Evolutionary conservation across 2,113 vertebrate species (phyloP), one percentile per base, ranked within the genome.

Genomic region (Rhinolophus sinicus): DNA sequence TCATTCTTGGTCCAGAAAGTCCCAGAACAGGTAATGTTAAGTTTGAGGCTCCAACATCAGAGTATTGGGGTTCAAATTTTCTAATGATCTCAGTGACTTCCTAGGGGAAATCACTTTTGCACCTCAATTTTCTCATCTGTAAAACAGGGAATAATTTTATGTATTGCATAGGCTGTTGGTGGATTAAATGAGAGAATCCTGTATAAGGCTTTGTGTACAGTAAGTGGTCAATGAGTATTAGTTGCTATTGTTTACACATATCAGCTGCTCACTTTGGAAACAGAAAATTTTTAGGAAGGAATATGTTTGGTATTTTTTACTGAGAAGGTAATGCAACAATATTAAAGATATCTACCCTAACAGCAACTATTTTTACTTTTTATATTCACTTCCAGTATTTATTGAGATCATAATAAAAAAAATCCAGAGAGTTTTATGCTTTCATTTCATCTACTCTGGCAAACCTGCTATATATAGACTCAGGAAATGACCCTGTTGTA

Each of bases 401-500:
- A 84, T 47, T 40, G 67, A 75, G 47, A 72, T 24, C 22, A 56
- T 65, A 75, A 82, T 33, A 38, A 47, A 58, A 88, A 78, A 95
- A 84, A 52, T 93, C 35, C 38, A 1, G 70, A 73, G 92, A 94
- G 77, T 1, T 88, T 60, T 58, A 33, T n/a, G 6, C 35, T 88
- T 92, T 64, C 62, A 85, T 96, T 95, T 93, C 33, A 80, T 89
- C 54, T 58, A 22, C 28, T 86, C 70, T 52, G 40, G 62, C 38
- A 86, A 95, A 76, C n/a, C 30, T 73, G 72, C 88, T 95, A 24
- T 64, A 52, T 64, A 60, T 15, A 82, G 93, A 98, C 35, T 93
- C 56, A 91, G 93, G 88, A 90, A 93, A 73, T 88, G 81, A 88
- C 38, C 1, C 0, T 6, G 52, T 54, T 30, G 12, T 64, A 16